Conservation (phyloP, 1,140 invertebrate genomes). For the Nephila pilipes region DNA sequence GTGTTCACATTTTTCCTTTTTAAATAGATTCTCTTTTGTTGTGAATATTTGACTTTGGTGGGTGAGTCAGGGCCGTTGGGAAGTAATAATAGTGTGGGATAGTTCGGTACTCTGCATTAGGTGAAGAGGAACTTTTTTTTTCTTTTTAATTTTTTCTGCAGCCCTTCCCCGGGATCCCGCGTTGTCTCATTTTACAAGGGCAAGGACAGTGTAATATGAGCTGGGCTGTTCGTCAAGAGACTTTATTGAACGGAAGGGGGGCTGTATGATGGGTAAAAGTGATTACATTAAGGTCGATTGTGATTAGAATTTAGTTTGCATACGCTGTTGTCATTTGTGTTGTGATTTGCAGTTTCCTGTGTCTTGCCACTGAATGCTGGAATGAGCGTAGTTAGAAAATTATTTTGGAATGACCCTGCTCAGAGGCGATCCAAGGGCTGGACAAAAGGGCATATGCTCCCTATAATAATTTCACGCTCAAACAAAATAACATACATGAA, state of each 20-base stretch:
- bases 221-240: background rate
- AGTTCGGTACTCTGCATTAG: slow-evolving; percentile 26
- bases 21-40: slow-evolving; percentile 43
- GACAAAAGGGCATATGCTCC: no score
- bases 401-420: no score
- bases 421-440: no score
- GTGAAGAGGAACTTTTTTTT: slow-evolving; percentile 8
- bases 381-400: no score
- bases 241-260: slow-evolving; percentile 35
- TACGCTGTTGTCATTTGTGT: no score
- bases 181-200: slow-evolving; percentile 70
- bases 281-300: background rate
- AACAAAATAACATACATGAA: no score
- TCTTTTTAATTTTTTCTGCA: background rate
- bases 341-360: no score
- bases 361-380: no score
- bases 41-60: slow-evolving; percentile 65
- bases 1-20: slow-evolving; percentile 16
- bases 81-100: slow-evolving; percentile 69
- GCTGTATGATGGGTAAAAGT: background rate
- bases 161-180: background rate
- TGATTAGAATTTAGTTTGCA: background rate
- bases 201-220: slow-evolving; percentile 68
- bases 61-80: slow-evolving; percentile 59
- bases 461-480: no score